These are phyloP conservation scores for Poeciliopsis paucimaculata DNA, from an alignment of 2,797 vertebrate genomes.

Conservation along the genomic window DNA sequence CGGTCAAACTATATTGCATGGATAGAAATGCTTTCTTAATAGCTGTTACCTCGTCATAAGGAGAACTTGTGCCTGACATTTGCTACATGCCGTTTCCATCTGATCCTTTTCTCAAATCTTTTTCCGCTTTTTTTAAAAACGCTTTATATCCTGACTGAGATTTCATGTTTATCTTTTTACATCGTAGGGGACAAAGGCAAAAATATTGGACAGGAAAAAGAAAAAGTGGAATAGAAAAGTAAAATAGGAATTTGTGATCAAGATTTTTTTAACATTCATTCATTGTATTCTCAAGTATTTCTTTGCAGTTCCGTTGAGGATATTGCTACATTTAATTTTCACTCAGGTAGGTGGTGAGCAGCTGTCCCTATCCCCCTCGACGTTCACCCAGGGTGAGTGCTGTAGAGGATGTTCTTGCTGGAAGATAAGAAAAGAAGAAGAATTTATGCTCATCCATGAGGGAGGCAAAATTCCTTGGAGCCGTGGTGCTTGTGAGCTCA, in stretches of 20 bases:
- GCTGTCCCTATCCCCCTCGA: slow-evolving; percentile 19
- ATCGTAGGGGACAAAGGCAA: neutral
- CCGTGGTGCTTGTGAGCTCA: slow-evolving; percentile 31
- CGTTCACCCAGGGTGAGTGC: slow-evolving; percentile 25
- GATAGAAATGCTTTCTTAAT: slow-evolving; percentile 4
- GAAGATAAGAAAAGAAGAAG: slow-evolving; percentile 33
- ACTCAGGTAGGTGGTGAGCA: slow-evolving; percentile 10
- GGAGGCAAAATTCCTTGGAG: slow-evolving; percentile 49
- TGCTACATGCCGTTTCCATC: neutral
- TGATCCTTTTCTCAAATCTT: neutral
- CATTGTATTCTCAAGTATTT: slow-evolving; percentile 4
- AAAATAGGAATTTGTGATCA: slow-evolving; percentile 6
- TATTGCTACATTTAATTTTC: slow-evolving; percentile 22
- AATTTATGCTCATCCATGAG: slow-evolving; percentile 45
- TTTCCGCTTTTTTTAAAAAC: neutral
- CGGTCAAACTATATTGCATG: neutral
- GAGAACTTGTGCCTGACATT: slow-evolving; percentile 8
- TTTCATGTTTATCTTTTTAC: neutral
- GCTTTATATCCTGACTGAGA: neutral
- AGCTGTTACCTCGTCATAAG: neutral
- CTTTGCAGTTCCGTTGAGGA: slow-evolving; percentile 11
- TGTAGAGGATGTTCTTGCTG: slow-evolving; percentile 40
- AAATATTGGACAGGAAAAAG: neutral
- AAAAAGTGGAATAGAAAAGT: no score
- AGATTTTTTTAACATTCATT: slow-evolving; percentile 11